Percentiles rank a stretch among this genome's conserved stretches.
phyloP scores from a whole-genome alignment of 1,140 invertebrate genomes.

The Dreissena rostriformis region DNA sequence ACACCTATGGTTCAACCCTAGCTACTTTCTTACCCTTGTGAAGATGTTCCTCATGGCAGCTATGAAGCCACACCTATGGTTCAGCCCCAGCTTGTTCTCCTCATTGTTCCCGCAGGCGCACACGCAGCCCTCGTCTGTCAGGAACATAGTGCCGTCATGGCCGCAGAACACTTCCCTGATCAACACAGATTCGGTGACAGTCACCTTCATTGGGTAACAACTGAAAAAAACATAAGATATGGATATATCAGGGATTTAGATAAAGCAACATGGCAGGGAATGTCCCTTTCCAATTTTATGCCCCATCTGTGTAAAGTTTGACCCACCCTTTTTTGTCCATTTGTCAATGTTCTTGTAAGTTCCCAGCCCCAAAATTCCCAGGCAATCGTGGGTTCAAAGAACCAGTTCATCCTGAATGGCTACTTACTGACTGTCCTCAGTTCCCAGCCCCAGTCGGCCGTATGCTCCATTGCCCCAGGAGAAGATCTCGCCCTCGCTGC shows the following conservation, averaged over 20 bases:
- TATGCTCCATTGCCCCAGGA: constrained; percentile 87
- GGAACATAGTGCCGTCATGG: constrained; percentile 85
- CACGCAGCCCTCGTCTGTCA: constrained; percentile 86
- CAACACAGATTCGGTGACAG: constrained; percentile 82
- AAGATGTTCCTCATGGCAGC: constrained; percentile 81
- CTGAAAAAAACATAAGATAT: constrained; percentile 71
- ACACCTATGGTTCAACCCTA: too few relatives aligned
- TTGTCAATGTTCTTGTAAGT: too few relatives aligned
- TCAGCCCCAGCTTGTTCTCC: constrained; percentile 87
- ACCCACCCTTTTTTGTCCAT: too few relatives aligned
- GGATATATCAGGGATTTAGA: too few relatives aligned
- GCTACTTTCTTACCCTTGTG: constrained; percentile 71
- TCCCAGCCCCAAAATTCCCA: too few relatives aligned
- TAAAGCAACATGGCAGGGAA: too few relatives aligned
- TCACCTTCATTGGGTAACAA: constrained; percentile 82
- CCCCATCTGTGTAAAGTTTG: too few relatives aligned
- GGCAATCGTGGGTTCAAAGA: too few relatives aligned
- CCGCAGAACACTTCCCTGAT: constrained; percentile 85
- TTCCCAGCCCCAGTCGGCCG: constrained; percentile 87
- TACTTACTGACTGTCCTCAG: constrained; percentile 83
- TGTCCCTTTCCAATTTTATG: too few relatives aligned
- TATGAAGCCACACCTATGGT: constrained; percentile 83
- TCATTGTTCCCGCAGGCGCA: constrained; percentile 87
- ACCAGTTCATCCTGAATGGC: too few relatives aligned
- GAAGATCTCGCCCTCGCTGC: constrained; percentile 85